These are phyloP conservation scores for Phymanthus crucifer DNA, from an alignment of 92 coral and sea anemone genomes.

Conservation along the genomic window DNA sequence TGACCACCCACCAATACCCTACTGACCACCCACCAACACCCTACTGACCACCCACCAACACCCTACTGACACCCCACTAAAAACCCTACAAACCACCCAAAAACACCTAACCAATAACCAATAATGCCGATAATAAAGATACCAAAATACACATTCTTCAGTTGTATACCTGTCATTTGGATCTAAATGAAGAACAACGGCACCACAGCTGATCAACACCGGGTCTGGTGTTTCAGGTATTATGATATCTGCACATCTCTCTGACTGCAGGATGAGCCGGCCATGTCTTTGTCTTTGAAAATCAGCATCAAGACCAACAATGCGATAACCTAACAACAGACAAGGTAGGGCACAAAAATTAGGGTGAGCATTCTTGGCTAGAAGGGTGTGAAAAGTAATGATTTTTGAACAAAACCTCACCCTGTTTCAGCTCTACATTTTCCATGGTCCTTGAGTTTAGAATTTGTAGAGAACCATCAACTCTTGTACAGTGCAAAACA, in stretches of 20 bases:
- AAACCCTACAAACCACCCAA: background rate
- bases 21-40: background rate
- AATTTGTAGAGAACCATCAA: slow-evolving; percentile 57
- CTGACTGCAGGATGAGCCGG: slow-evolving; percentile 75
- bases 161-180: slow-evolving; percentile 45
- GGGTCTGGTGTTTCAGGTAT: slow-evolving; percentile 82
- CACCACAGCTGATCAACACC: slow-evolving; percentile 97
- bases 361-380: background rate
- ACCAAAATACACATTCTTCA: background rate
- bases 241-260: slow-evolving; percentile 71
- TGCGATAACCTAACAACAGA: slow-evolving; percentile 65
- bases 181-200: slow-evolving; percentile 68
- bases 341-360: background rate
- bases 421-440: slow-evolving; percentile 62
- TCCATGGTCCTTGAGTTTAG: slow-evolving; percentile 57
- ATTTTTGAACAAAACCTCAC: slow-evolving; percentile 23
- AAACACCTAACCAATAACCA: background rate
- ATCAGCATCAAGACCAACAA: slow-evolving; percentile 87
- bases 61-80: slow-evolving; percentile 2
- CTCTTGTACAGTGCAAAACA: slow-evolving; percentile 61
- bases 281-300: slow-evolving; percentile 72
- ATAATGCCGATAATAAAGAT: background rate
- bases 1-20: background rate
- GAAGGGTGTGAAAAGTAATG: background rate
- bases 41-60: background rate